These are phyloP conservation scores for Mesaphorura yosii DNA, from an alignment of 1,140 invertebrate genomes.

Conservation along the genomic window DNA sequence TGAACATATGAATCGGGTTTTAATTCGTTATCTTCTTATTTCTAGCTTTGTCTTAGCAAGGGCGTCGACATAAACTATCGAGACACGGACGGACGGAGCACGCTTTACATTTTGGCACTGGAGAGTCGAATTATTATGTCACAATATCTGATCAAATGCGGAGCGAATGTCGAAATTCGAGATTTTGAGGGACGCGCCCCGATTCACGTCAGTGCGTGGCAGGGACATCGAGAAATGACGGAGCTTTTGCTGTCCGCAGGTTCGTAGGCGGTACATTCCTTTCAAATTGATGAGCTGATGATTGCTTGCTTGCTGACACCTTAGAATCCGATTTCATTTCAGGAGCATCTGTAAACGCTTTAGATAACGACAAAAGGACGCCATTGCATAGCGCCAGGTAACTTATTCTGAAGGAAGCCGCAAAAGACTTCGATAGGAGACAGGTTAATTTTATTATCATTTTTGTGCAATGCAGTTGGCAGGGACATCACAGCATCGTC, in stretches of 20 bases:
- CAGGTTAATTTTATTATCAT: too few relatives aligned
- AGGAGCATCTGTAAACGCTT: slow-evolving; percentile 73
- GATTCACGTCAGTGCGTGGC: slow-evolving; percentile 66
- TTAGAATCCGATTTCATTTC: too few relatives aligned
- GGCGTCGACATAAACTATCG: slow-evolving; percentile 79
- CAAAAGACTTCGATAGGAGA: too few relatives aligned
- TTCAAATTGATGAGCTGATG: too few relatives aligned
- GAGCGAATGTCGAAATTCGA: slow-evolving; percentile 69
- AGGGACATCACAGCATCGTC: slow-evolving; percentile 76
- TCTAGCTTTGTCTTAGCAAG: slow-evolving; percentile 36
- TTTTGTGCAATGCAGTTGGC: too few relatives aligned
- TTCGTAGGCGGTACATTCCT: too few relatives aligned
- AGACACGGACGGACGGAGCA: slow-evolving; percentile 83
- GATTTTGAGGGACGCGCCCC: slow-evolving; percentile 67
- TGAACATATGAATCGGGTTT: too few relatives aligned
- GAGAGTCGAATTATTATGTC: slow-evolving; percentile 80
- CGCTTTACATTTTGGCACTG: slow-evolving; percentile 78
- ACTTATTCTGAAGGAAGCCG: too few relatives aligned
- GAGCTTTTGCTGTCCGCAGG: slow-evolving; percentile 62
- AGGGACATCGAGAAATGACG: slow-evolving; percentile 82
- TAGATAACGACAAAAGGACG: slow-evolving; percentile 77
- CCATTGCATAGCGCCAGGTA: slow-evolving; percentile 86
- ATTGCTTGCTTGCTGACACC: too few relatives aligned
- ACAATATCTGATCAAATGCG: slow-evolving; percentile 63
- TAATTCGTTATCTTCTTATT: neutral